Percentiles rank a stretch among this genome's conserved stretches.
phyloP scores from a whole-genome alignment of 2,888 invertebrate species.

The Augiades crinisus region DNA sequence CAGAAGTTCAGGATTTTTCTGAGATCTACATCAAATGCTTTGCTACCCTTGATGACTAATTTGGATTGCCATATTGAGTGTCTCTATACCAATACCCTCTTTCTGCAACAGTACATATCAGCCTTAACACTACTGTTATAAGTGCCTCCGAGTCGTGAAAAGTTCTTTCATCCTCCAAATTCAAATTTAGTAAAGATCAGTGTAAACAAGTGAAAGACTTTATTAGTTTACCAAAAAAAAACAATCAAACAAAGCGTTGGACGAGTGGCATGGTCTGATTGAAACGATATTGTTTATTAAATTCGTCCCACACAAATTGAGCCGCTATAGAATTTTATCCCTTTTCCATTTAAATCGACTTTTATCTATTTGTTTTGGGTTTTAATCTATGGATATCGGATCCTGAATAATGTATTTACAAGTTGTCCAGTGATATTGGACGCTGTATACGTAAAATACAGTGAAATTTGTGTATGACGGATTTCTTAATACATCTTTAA shows the following conservation, averaged over 20 bases:
- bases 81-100: no score
- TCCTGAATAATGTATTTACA: constrained; percentile 27
- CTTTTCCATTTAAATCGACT: constrained; percentile 27
- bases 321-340: constrained; percentile 22
- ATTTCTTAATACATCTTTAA: constrained; percentile 13
- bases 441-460: constrained; percentile 11
- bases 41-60: no score
- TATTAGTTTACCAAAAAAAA: constrained; percentile 20
- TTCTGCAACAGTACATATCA: no score
- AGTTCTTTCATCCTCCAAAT: no score
- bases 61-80: no score
- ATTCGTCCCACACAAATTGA: constrained; percentile 24
- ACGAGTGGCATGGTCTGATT: constrained; percentile 18
- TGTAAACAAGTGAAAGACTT: no score
- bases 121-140: no score
- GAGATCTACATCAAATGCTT: no score
- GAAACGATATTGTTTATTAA: constrained; percentile 23
- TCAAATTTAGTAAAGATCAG: no score
- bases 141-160: no score
- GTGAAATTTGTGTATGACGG: no score
- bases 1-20: no score
- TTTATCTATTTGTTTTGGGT: constrained; percentile 26
- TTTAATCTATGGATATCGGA: constrained; percentile 27
- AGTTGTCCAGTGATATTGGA: constrained; percentile 21
- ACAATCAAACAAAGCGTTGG: constrained; percentile 22